Evolutionary conservation across 2,888 invertebrate genomes (phyloP).

Genomic region (Unio pictorum): DNA sequence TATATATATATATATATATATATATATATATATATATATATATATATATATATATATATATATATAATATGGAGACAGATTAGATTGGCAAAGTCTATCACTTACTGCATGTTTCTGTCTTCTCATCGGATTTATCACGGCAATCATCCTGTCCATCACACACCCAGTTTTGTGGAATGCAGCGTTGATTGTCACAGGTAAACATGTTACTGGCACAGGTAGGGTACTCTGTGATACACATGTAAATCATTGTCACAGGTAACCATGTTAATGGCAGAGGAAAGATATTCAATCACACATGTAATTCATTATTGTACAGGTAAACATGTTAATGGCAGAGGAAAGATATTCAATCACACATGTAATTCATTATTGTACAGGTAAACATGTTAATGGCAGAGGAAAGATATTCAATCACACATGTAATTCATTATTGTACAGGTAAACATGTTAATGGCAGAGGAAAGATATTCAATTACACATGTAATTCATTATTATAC

Average conservation of each 20-base stretch:
- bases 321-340: too few species aligned
- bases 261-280: too few species aligned
- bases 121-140: constrained; percentile 64
- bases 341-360: too few species aligned
- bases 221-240: constrained; percentile 48
- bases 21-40: too few species aligned
- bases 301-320: too few species aligned
- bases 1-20: too few species aligned
- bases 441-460: too few species aligned
- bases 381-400: constrained; percentile 80
- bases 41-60: too few species aligned
- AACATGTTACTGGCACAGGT: constrained; percentile 79
- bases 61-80: background rate
- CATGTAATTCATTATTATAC: constrained; percentile 65
- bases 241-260: background rate
- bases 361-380: constrained; percentile 72
- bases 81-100: background rate
- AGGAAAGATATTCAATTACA: too few species aligned
- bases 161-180: constrained; percentile 54
- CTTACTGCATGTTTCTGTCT: constrained; percentile 49
- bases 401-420: constrained; percentile 30
- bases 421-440: too few species aligned
- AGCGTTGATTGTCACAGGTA: constrained; percentile 82
- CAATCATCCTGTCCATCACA: constrained; percentile 69
- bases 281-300: too few species aligned